Evolutionary conservation across 2,797 vertebrate genomes (phyloP), one percentile per base, ranked within the genome.

Genomic region (Gymnothorax reevesii): DNA sequence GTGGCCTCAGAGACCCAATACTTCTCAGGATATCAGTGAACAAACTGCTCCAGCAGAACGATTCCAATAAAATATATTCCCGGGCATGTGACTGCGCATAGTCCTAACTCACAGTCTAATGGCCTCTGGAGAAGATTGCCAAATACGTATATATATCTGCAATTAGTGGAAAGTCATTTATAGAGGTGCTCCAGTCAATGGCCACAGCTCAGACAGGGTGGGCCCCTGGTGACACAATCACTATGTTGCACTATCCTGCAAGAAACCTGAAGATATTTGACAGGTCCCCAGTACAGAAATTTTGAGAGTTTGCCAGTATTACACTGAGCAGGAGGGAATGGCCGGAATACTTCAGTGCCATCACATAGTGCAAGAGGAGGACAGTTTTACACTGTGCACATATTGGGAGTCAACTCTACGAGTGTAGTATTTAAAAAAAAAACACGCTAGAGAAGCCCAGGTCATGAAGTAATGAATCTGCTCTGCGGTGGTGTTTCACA

Each of bases 141-240:
- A 87, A 80, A 82, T 77, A 84, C 33, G 33, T 42, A 42, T 42
- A n/a, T 82, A 82, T 59, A 69, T 82, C 22, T n/a, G 87, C 83
- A 85, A 84, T 73, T 85, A 82, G 73, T 27, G 42, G 62, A 62
- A 27, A 85, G 87, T 87, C 87, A 85, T 82, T 87, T 80, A 87
- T 75, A 57, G 33, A 87, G 71, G 27, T 20, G 20, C 86, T 73
- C 27, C 22, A 55, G 49, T 57, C 73, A 87, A 82, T 85, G 87
- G 87, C 82, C 84, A 85, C 4, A 27, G 75, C 27, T 55, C 17
- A 80, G 79, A 84, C 79, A 85, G 71, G 33, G 54, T 27, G 59
- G 85, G 60, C 77, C 55, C 55, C 62, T 49, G n/a, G 33, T 22
- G 27, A 60, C 64, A 20, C 20, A 54, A 15, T 59, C 64, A 57